Percentiles rank a stretch among this genome's conserved stretches.
phyloP scores from a whole-genome alignment of 37 sponge, comb jelly and placozoan species.

The Axinella damicornis region DNA sequence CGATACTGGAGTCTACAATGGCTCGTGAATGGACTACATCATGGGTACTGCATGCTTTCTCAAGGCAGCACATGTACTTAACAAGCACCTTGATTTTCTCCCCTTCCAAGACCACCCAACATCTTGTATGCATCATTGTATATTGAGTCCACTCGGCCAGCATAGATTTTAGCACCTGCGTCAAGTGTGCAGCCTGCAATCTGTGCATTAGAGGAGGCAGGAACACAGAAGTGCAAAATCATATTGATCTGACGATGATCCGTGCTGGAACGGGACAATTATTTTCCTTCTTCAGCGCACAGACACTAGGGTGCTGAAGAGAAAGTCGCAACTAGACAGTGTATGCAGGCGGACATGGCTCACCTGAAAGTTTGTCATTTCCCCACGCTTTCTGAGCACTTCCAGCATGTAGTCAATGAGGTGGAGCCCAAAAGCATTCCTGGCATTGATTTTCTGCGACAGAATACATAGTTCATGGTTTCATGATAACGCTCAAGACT shows the following conservation, averaged over 20 bases:
- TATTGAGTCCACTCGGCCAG: conserved; percentile 96
- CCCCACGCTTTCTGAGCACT: conserved; percentile 77
- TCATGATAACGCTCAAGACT: too few species aligned
- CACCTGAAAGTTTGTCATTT: conserved; percentile 95
- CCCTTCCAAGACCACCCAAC: conserved; percentile 82
- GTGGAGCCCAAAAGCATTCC: conserved; percentile 99
- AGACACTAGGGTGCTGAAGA: too few species aligned
- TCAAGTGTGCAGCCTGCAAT: conserved; percentile 97
- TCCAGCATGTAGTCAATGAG: conserved; percentile 93
- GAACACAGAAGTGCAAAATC: background rate
- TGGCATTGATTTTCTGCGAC: conserved; percentile 92
- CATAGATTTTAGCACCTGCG: conserved; percentile 99
- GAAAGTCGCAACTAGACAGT: too few species aligned
- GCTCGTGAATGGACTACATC: too few species aligned
- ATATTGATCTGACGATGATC: too few species aligned
- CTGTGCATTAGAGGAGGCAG: conserved; percentile 33
- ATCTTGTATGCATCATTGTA: conserved; percentile 92
- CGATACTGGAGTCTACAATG: too few species aligned
- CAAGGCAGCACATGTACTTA: too few species aligned
- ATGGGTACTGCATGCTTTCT: too few species aligned
- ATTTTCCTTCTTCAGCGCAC: background rate
- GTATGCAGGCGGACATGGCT: background rate
- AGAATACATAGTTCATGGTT: background rate
- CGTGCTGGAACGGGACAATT: background rate
- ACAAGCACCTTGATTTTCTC: background rate